Evolutionary conservation across 2,888 invertebrate species (phyloP), one percentile per base, ranked within the genome.

Genomic region (Rhagium mordax): DNA sequence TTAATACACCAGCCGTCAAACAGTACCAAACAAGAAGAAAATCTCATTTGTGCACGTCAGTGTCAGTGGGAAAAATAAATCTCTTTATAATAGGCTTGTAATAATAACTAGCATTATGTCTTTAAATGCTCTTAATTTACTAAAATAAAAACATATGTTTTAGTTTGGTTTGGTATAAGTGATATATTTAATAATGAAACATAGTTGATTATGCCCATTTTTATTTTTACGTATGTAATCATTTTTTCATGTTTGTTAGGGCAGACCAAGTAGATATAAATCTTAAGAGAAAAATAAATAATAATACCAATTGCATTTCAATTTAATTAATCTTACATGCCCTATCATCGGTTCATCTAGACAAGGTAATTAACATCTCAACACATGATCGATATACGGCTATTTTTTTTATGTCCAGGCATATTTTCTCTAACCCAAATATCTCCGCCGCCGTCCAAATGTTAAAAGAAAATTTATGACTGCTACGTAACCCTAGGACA

Each of bases 401-500:
- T n/a, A 55, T 51, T 53, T 53, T 48, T 65, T 51, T 51, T 27
- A 29, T 24, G 49, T n/a, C 49, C 3, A 20, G 16, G 21, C 57
- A 55, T 41, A 53, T 53, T 65, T 53, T 53, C 48, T 51, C 13
- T 33, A 33, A 24, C 53, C 33, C 29, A 53, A 64, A 53, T 65
- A 49, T 24, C 24, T 64, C 27, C 33, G 53, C 27, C 33, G 53
- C 41, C n/a, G 41, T 53, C 65, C 53, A 20, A 65, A 15, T 29
- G 29, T 49, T 53, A 41, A 21, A 33, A 16, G 53, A 53, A 29
- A 65, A 65, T 65, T 65, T 65, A 65, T 55, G 10, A 53, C 2
- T 18, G 65, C 53, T 33, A 65, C 29, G 53, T 53, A 65, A 65
- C 53, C 51, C 24, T 49, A 51, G 65, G 65, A 65, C 53, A 33